Conservation (phyloP, 2,113 vertebrate species). For the Malurus alboscapulatus region DNA sequence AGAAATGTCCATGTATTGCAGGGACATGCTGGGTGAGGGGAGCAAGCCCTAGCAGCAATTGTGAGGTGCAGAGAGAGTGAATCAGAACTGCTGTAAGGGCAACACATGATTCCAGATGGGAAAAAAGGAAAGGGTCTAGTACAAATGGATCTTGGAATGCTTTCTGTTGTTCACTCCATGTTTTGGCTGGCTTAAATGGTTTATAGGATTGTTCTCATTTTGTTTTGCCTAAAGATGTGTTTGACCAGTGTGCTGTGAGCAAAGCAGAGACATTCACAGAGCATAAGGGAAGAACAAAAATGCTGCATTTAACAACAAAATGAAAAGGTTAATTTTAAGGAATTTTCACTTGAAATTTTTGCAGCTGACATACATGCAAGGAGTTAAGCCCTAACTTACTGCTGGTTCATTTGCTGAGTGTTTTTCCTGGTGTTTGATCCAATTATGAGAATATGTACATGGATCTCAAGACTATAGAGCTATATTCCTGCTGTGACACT, state of each 20-base stretch:
- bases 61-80: not conserved
- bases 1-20: not conserved
- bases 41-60: not conserved
- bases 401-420: conserved; percentile 16
- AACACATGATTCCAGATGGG: not conserved
- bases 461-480: conserved; percentile 1
- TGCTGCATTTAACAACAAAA: not conserved
- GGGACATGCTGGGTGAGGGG: not conserved
- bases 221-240: conserved; percentile 44
- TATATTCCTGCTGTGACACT: conserved; percentile 46
- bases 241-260: not conserved
- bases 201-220: conserved; percentile 45
- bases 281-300: conserved; percentile 15
- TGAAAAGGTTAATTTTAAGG: conserved; percentile 27
- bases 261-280: conserved; percentile 18
- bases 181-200: conserved; percentile 58
- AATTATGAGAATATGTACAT: conserved; percentile 17
- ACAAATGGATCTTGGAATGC: conserved; percentile 21
- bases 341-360: not conserved
- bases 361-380: not conserved
- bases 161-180: conserved; percentile 39
- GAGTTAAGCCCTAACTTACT: conserved; percentile 32
- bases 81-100: not conserved
- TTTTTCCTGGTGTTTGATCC: conserved; percentile 39
- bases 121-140: not conserved